Percentiles rank a stretch among this genome's conserved stretches.
Evolutionary conservation across 2,888 invertebrate genomes (phyloP).

Genomic region (Pristionchus japonicus): DNA sequence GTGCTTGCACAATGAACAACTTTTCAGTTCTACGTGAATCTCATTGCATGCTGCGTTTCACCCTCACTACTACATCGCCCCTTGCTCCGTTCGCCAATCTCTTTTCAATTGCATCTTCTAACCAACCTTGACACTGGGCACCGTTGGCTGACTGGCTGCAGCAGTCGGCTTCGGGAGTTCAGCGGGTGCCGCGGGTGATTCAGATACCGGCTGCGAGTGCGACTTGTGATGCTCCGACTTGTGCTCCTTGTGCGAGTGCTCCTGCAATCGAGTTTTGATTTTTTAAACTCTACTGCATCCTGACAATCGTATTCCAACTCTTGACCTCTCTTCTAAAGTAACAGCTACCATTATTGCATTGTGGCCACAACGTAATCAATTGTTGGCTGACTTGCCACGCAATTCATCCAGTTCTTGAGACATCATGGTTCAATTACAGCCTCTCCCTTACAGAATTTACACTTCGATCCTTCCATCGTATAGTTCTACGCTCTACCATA

Average conservation of each 20-base stretch:
- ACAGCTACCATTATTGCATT: no score
- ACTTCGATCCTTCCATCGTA: neutral
- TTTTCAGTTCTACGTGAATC: neutral
- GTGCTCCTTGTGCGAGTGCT: constrained; percentile 26
- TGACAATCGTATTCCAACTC: neutral
- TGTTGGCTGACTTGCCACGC: no score
- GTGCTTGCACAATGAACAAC: neutral
- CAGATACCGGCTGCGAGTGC: neutral
- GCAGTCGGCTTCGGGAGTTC: neutral
- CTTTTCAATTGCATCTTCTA: neutral
- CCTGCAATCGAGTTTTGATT: neutral
- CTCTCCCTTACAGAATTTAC: no score
- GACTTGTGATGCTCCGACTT: constrained; percentile 20
- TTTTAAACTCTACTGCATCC: no score
- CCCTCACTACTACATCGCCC: neutral
- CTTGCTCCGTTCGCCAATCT: neutral
- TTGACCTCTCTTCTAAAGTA: neutral
- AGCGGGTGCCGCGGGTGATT: neutral
- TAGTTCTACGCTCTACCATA: neutral
- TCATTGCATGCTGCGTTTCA: neutral
- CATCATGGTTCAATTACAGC: no score
- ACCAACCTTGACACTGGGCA: constrained; percentile 5
- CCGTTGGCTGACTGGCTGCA: neutral
- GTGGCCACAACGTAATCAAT: no score
- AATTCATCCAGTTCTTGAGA: no score